phyloP scores from a whole-genome alignment of 2,797 vertebrate genomes.

The Pogoniulus pusillus region DNA sequence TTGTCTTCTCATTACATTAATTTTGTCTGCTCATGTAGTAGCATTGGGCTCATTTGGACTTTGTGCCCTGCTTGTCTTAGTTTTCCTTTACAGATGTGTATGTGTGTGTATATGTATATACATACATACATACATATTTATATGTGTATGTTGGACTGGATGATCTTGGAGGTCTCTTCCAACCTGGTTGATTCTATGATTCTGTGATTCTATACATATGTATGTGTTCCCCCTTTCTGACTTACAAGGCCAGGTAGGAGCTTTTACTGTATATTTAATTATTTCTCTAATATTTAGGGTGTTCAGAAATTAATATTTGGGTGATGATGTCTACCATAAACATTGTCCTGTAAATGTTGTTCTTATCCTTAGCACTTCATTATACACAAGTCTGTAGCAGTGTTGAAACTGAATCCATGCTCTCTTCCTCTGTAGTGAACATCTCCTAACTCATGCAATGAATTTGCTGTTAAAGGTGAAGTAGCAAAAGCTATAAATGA shows the following conservation, averaged over 20 bases:
- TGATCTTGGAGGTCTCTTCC: too few species aligned
- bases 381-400: background rate
- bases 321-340: background rate
- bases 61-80: background rate
- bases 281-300: background rate
- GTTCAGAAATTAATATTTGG: background rate
- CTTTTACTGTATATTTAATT: background rate
- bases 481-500: background rate
- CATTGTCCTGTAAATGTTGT: accelerated
- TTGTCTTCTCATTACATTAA: background rate
- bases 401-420: background rate
- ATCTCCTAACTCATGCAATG: background rate
- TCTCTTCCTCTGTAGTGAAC: background rate
- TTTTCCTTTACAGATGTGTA: background rate
- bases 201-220: too few species aligned
- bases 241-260: background rate
- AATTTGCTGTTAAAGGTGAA: background rate
- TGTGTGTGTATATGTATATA: background rate
- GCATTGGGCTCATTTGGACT: background rate
- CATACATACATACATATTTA: background rate
- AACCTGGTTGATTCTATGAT: too few species aligned
- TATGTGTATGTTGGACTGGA: too few species aligned
- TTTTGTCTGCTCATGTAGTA: background rate
- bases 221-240: background rate
- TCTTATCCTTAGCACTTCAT: background rate